Percentiles rank a stretch among this genome's conserved stretches.
phyloP scores from a whole-genome alignment of 2,888 invertebrate genomes.

The Trichacis sp. region DNA sequence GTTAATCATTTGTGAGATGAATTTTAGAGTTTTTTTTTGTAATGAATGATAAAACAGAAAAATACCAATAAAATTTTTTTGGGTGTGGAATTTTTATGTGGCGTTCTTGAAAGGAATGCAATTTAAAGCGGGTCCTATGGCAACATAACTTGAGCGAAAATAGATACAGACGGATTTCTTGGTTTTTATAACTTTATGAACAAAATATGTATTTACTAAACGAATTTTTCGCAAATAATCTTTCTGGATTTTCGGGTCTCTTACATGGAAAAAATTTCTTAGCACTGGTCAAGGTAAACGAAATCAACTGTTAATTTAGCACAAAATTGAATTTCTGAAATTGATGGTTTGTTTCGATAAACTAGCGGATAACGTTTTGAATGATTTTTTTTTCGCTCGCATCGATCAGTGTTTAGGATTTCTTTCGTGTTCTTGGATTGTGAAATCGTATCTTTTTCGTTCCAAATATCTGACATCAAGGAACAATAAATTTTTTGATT shows the following conservation, averaged over 20 bases:
- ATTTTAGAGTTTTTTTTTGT: neutral
- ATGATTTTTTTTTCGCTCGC: too few relatives aligned
- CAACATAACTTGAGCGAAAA: constrained; percentile 64
- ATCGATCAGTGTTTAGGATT: too few relatives aligned
- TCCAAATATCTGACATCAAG: constrained; percentile 38
- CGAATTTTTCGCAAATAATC: constrained; percentile 59
- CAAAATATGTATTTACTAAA: constrained; percentile 68
- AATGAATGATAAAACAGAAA: neutral
- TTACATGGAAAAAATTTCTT: constrained; percentile 24
- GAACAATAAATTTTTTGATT: constrained; percentile 20
- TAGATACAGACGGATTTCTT: constrained; percentile 61
- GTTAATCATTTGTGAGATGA: too few relatives aligned
- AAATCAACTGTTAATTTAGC: too few relatives aligned
- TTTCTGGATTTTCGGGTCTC: constrained; percentile 31
- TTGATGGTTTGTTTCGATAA: too few relatives aligned
- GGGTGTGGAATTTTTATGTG: constrained; percentile 15
- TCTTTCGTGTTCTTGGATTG: too few relatives aligned
- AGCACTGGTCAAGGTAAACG: too few relatives aligned
- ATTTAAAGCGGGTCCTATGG: constrained; percentile 62
- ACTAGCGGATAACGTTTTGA: too few relatives aligned
- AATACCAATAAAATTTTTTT: neutral
- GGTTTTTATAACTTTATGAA: constrained; percentile 55
- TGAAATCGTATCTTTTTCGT: constrained; percentile 23
- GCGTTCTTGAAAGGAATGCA: constrained; percentile 39
- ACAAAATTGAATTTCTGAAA: too few relatives aligned